Conservation (phyloP, 2,888 invertebrate species). For the Pheosia tremula region DNA sequence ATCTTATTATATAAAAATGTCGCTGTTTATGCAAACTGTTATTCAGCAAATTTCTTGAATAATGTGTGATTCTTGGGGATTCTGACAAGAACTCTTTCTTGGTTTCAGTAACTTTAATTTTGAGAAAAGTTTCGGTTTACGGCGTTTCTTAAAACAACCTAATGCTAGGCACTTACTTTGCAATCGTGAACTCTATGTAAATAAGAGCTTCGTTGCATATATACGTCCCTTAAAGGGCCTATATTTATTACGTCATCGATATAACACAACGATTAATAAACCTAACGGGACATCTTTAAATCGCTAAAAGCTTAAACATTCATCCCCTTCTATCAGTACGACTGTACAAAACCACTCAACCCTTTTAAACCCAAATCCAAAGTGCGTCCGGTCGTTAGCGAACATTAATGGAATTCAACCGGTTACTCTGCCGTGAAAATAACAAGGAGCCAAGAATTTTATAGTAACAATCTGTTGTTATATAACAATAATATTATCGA, state of each 20-base stretch:
- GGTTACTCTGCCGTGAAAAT: constrained; percentile 78
- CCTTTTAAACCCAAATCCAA: constrained; percentile 83
- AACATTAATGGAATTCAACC: constrained; percentile 82
- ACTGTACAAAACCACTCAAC: constrained; percentile 84
- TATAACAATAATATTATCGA: constrained; percentile 2
- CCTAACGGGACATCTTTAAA: constrained; percentile 74
- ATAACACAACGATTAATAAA: constrained; percentile 55
- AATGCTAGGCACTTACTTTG: too few relatives aligned
- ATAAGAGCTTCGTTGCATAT: too few relatives aligned
- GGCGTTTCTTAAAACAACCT: too few relatives aligned
- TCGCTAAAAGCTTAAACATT: constrained; percentile 79
- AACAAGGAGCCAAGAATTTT: constrained; percentile 68
- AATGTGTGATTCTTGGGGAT: too few relatives aligned
- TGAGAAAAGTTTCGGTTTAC: too few relatives aligned
- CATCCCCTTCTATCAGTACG: constrained; percentile 79
- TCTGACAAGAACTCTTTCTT: too few relatives aligned
- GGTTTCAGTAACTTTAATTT: too few relatives aligned
- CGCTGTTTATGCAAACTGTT: background rate
- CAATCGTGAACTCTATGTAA: too few relatives aligned
- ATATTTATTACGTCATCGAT: background rate
- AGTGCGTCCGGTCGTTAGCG: constrained; percentile 83
- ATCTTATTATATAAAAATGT: constrained; percentile 11
- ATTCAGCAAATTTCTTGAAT: background rate
- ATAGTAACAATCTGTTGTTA: constrained; percentile 25
- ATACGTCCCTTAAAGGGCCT: background rate